Evolutionary conservation across 2,888 invertebrate species (phyloP).

Genomic region (Drosophila formosana): DNA sequence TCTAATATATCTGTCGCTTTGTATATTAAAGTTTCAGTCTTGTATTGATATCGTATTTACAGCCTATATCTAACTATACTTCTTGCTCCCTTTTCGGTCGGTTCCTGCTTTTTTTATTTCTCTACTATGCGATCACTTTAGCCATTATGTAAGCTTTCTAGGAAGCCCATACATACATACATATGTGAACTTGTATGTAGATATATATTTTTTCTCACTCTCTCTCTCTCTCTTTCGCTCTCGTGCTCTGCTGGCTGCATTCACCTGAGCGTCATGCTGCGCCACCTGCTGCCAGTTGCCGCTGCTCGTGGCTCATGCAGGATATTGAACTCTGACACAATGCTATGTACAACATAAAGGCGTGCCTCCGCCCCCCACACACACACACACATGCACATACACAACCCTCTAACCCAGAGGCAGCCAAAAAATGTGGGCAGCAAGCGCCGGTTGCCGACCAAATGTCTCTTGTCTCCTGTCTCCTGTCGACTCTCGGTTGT

Average conservation of each 20-base stretch:
- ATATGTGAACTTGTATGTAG: neutral
- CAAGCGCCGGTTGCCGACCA: neutral
- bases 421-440: slow-evolving; percentile 1
- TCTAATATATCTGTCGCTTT: neutral
- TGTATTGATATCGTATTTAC: neutral
- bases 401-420: neutral
- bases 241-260: neutral
- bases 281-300: slow-evolving; percentile 48
- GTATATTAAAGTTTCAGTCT: neutral
- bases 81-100: neutral
- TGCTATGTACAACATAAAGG: slow-evolving; percentile 54
- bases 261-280: slow-evolving; percentile 23
- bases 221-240: neutral
- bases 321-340: slow-evolving; percentile 81
- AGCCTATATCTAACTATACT: neutral
- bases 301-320: slow-evolving; percentile 43
- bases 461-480: neutral
- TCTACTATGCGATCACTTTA: slow-evolving; percentile 2
- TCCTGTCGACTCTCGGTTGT: slow-evolving; percentile 25
- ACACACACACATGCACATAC: neutral
- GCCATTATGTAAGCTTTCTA: slow-evolving; percentile 4
- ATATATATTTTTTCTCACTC: neutral
- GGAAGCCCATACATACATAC: neutral
- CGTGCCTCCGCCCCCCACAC: neutral
- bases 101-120: neutral